Percentiles rank a stretch among this genome's conserved stretches.
phyloP scores from a whole-genome alignment of 2,888 invertebrate species.

The Pseudeuparius sepicola region DNA sequence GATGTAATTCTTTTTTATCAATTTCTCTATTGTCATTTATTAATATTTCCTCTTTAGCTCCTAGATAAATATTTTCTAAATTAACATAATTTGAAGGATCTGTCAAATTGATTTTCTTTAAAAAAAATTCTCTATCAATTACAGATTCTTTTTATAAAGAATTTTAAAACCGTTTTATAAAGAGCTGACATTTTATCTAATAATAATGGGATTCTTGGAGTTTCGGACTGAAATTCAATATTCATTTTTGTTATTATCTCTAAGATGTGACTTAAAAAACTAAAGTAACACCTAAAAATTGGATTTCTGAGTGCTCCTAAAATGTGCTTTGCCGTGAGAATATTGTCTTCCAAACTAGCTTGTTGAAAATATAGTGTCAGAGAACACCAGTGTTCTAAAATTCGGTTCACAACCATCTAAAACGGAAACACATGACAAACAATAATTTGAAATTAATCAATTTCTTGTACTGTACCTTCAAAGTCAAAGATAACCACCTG shows the following conservation, averaged over 20 bases:
- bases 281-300: conserved; percentile 9
- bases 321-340: too few species aligned
- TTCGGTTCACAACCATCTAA: conserved; percentile 5
- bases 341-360: too few species aligned
- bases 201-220: conserved; percentile 5
- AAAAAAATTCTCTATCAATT: too few species aligned
- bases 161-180: too few species aligned
- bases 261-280: conserved; percentile 5
- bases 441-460: neutral
- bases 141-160: too few species aligned
- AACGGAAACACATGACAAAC: conserved; percentile 1
- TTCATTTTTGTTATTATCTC: conserved; percentile 5
- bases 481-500: conserved; percentile 22
- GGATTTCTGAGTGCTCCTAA: too few species aligned
- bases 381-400: conserved; percentile 14
- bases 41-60: conserved; percentile 10
- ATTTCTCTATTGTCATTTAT: conserved; percentile 2
- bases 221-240: conserved; percentile 9
- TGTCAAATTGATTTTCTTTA: too few species aligned
- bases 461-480: conserved; percentile 1
- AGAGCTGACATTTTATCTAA: conserved; percentile 5
- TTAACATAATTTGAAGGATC: too few species aligned
- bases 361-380: too few species aligned
- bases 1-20: conserved; percentile 2
- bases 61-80: conserved; percentile 10